These are phyloP conservation scores for Epinephelus awoara DNA, from an alignment of 2,797 vertebrate genomes.

Conservation along the genomic window DNA sequence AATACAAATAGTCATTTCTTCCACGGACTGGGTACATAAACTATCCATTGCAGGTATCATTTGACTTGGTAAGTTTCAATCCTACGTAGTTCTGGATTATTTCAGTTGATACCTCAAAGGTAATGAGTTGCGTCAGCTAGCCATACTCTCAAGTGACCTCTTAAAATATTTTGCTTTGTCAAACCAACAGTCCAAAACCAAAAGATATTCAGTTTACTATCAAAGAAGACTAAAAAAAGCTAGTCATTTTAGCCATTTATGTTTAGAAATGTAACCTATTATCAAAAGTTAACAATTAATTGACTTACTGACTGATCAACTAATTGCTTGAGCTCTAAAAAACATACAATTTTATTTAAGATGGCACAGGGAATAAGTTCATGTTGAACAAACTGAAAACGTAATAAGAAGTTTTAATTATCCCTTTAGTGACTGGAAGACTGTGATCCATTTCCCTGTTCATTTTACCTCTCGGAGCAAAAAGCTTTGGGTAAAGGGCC, in stretches of 20 bases:
- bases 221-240: not conserved
- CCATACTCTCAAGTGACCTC: not conserved
- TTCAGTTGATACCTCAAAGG: too few species aligned
- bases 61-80: too few species aligned
- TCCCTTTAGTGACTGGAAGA: constrained; percentile 12
- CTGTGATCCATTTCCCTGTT: constrained; percentile 3
- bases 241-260: not conserved
- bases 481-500: constrained; percentile 48
- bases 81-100: too few species aligned
- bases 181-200: not conserved
- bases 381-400: constrained; percentile 1
- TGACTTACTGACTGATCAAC: not conserved
- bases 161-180: not conserved
- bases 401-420: constrained; percentile 16
- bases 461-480: constrained; percentile 34
- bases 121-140: too few species aligned
- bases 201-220: not conserved
- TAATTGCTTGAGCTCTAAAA: not conserved
- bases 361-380: not conserved
- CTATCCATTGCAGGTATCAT: too few species aligned
- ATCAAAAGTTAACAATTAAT: too few species aligned
- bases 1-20: too few species aligned
- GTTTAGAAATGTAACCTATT: not conserved
- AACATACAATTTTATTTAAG: not conserved
- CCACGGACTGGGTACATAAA: too few species aligned